Base-by-base conservation (phyloP, 2,113 vertebrate genomes). In the Cheirogaleus medius region DNA sequence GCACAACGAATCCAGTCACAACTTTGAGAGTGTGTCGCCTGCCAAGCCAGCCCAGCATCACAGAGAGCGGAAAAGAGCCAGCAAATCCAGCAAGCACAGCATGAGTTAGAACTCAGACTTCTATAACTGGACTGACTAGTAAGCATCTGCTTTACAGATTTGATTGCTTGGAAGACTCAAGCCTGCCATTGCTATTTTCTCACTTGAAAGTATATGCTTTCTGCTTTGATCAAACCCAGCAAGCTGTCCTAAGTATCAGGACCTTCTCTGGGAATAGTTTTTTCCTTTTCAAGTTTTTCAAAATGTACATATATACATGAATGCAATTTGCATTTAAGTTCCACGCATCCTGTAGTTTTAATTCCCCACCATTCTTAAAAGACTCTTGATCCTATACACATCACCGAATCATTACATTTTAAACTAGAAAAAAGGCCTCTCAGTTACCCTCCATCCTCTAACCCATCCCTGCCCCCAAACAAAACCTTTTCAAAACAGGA, bases 1-100 rank as follows among this genome's bases (percentile, higher is more conserved):
- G 97, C 99, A 99, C 98, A 99, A 99, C 0, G 99, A 99, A 80
- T 99, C 99, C 9, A 99, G 98, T 77, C 99, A 99, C 97, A 99
- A 99, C 96, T 99, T 98, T 42, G 99, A 98, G 99, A 99, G 99
- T 95, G 96, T 98, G 92, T 98, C 99, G 29, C 99, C 99, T 49
- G 98, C 99, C 44, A 99, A 99, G 98, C 98, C 99, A 42, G 97
- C 98, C 71, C 99, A 99, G 97, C 99, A 99, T 54, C 98, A 99
- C 98, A 99, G 99, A 98, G 99, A 98, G 98, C 99, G 99, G 97
- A 99, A 99, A 99, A 99, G 98, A 98, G 98, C 98, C 92, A 98
- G 99, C 94, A 99, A 99, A 98, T 98, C 98, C 93, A 98, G 98
- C 96, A 99, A 99, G 96, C 99, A 99, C 44, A 99, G 98, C 23